Conservation (phyloP, 2,797 vertebrate genomes). For the Chromis chromis region DNA sequence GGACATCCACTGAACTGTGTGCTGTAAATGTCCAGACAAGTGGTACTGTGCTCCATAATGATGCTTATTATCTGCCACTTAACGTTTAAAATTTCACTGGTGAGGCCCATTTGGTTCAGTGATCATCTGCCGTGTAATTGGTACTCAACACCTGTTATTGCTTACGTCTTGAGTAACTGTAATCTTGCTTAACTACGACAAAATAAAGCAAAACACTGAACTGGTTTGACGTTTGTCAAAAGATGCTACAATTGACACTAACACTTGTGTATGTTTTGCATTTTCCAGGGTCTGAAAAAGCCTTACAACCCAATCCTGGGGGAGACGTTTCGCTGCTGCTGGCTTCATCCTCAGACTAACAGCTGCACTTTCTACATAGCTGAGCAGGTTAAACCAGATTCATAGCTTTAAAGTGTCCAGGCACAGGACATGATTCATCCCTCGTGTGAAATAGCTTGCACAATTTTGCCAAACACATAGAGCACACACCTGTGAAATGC, state of each 20-base stretch:
- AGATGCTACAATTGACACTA: neutral
- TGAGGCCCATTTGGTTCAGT: constrained; percentile 1
- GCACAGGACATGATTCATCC: neutral
- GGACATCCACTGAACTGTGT: too few species aligned
- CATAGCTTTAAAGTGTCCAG: neutral
- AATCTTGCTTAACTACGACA: neutral
- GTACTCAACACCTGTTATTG: neutral
- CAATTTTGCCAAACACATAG: neutral
- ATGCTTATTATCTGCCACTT: neutral
- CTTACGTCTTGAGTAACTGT: neutral
- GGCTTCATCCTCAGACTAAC: constrained; percentile 93
- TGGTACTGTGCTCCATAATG: neutral
- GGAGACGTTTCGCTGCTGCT: constrained; percentile 96
- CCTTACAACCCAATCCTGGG: constrained; percentile 97
- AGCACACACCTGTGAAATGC: constrained; percentile 3
- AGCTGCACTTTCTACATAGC: constrained; percentile 98
- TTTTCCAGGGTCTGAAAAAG: constrained; percentile 94
- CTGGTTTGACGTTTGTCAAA: neutral
- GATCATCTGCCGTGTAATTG: neutral
- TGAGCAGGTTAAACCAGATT: constrained; percentile 88
- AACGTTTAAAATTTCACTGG: neutral
- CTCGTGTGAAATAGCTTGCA: constrained; percentile 13
- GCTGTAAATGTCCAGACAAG: neutral
- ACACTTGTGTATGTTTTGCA: constrained; percentile 18
- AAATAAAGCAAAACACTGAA: neutral